Evolutionary conservation across 2,113 vertebrate species (phyloP), one percentile per base, ranked within the genome.

Genomic region (Numida meleagris): DNA sequence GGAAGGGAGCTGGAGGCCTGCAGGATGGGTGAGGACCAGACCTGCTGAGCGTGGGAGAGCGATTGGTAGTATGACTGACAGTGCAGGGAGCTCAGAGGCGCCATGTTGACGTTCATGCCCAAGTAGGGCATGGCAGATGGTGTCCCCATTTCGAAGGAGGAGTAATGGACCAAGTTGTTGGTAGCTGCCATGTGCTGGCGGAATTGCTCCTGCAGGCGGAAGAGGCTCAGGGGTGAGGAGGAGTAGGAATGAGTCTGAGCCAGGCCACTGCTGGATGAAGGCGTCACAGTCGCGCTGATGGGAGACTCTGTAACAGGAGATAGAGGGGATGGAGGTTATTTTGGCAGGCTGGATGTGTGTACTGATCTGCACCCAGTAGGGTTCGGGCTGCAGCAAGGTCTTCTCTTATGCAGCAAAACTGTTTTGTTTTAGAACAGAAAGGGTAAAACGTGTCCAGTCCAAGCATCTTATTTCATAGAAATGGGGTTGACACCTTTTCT

Each of bases 151-250:
- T 99, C 99, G 1, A 99, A 99, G 88, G 99, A 98, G 0, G 99
- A 99, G 97, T 99, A 99, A 96, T 99, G 99, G 88, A 99, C 99
- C 97, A 99, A 95, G 97, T 99, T 99, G 98, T 99, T 99, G 97
- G 99, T 99, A 97, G 99, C 99, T 0, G 98, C 99, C 99, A 99
- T 99, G 98, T 99, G 99, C 97, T 99, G 99, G 46, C 99, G 99
- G 94, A 99, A 99, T 96, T 99, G 99, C 98, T 99, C 99, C 97
- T 99, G 99, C 78, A 99, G 98, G 25, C 99, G 99, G 97, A 99
- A 99, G 93, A 99, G 99, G 97, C 99, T 99, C 97, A 99, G 98
- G 5, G 99, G 99, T 1, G 99, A 99, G 2, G 99, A 99, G 21
- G 99, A 99, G 92, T 99, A 99, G 63, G 99, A 99, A 96, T 99